Base-by-base conservation (phyloP, 1,140 invertebrate genomes). In the Plectrocnemia conspersa region DNA sequence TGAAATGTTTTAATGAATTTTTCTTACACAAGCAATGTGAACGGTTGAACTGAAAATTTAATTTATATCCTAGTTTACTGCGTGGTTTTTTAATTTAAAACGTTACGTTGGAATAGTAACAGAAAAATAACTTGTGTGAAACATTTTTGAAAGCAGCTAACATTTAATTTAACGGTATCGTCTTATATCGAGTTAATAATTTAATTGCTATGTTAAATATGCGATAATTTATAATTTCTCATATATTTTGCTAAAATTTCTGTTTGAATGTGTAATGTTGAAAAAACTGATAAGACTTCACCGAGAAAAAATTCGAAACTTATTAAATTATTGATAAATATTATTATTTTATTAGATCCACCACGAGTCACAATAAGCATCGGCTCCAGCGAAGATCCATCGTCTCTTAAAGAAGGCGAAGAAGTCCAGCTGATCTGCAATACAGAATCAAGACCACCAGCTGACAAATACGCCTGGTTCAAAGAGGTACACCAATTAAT, bases 351-450 rank as follows among this genome's bases (percentile, higher is more conserved):
- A 47, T 32, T 23, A 61, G 59, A 49, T 57, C 46, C 54, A 18
- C 59, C 59, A 2, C n/a, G 46, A 29, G 59, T 57, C 22, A 52
- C 54, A 2, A 22, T 61, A 9, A 57, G 18, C 13, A 55, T 61
- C 15, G 59, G 59, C 9, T 61, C 59, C 24, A 61, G 52, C 18
- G 59, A 56, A 52, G 40, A 61, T 57, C 59, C 59, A 4, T 21
- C 27, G 23, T n/a, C 52, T 16, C 52, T 61, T 0, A 56, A 54
- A 44, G 59, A 61, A 52, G 59, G 50, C 13, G 46, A 55, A 15
- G 59, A 61, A 11, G 52, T 61, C 11, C 59, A 61, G 52, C 46
- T 61, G 0, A 54, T 61, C 10, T 61, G 59, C 54, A 57, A 44
- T 19, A 40, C 59, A 11, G 59, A 61, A 38, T 44, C 54, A 13